Percentiles rank a stretch among this genome's conserved stretches.
Conservation (phyloP, 1,140 invertebrate genomes). For the Solenopsis fugax region DNA sequence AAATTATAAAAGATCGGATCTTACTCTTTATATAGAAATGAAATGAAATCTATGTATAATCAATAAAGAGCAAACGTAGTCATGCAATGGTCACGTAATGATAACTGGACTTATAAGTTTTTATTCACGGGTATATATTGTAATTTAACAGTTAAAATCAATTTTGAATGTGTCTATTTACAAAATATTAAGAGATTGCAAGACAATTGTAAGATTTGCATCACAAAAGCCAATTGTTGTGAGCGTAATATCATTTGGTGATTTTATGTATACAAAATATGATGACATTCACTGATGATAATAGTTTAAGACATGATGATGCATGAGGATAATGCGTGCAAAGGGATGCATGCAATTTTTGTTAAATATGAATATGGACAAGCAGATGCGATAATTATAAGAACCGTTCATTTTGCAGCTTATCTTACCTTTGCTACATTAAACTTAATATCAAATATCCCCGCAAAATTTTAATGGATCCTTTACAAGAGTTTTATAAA, state of each 20-base stretch:
- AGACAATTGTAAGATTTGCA: not conserved
- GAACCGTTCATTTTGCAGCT: not conserved
- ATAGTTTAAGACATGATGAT: slow-evolving; percentile 21
- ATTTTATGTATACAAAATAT: slow-evolving; percentile 51
- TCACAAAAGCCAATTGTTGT: not conserved
- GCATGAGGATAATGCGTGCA: slow-evolving; percentile 17
- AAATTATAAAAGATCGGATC: not conserved
- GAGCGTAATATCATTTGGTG: slow-evolving; percentile 20
- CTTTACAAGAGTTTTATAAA: not conserved
- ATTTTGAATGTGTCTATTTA: not conserved
- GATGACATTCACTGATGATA: slow-evolving; percentile 66
- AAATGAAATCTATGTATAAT: not conserved
- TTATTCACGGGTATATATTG: slow-evolving; percentile 16
- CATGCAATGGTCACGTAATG: not conserved
- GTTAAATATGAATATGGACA: slow-evolving; percentile 30
- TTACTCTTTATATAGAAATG: not conserved
- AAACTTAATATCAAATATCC: not conserved
- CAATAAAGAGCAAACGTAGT: not conserved
- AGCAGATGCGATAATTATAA: slow-evolving; percentile 54
- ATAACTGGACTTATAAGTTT: slow-evolving; percentile 7
- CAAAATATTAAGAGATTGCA: not conserved
- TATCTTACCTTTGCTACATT: not conserved
- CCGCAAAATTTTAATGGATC: not conserved
- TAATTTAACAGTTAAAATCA: slow-evolving; percentile 23
- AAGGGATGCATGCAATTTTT: slow-evolving; percentile 8